Percentiles rank a stretch among this genome's conserved stretches.
These are phyloP conservation scores for Enteromius viviparus DNA, from an alignment of 2,797 vertebrate genomes.

Conservation along the genomic window DNA sequence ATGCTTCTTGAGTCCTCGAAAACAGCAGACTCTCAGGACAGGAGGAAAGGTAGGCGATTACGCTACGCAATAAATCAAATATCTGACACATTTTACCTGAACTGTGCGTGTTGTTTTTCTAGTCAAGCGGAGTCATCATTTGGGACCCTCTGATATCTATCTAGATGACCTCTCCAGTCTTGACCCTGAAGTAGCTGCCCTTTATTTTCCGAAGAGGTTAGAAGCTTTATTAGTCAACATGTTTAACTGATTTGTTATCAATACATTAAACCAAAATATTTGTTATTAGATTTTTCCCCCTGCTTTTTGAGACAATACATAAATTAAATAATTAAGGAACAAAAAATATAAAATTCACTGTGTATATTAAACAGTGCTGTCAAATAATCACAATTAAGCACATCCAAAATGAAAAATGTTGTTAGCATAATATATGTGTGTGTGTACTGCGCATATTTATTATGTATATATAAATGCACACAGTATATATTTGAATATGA, in stretches of 20 bases:
- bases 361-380: too few relatives aligned
- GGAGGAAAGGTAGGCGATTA: constrained; percentile 72
- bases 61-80: background rate
- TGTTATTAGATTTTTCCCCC: background rate
- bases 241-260: background rate
- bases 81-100: background rate
- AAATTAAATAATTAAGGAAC: too few relatives aligned
- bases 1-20: constrained; percentile 58
- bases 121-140: constrained; percentile 81
- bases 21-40: constrained; percentile 65
- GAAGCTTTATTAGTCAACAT: background rate
- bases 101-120: background rate
- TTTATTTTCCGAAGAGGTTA: constrained; percentile 89
- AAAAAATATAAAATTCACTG: background rate
- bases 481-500: too few relatives aligned
- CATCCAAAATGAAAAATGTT: background rate
- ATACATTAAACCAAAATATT: background rate
- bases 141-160: constrained; percentile 83
- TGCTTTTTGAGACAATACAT: too few relatives aligned
- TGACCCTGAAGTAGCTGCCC: constrained; percentile 80
- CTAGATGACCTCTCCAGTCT: constrained; percentile 83
- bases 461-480: too few relatives aligned
- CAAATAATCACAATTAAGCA: too few relatives aligned
- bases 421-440: too few relatives aligned
- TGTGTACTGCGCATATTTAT: too few relatives aligned